Base-by-base conservation (phyloP, 2,888 invertebrate species). In the Napeogenes inachia region DNA sequence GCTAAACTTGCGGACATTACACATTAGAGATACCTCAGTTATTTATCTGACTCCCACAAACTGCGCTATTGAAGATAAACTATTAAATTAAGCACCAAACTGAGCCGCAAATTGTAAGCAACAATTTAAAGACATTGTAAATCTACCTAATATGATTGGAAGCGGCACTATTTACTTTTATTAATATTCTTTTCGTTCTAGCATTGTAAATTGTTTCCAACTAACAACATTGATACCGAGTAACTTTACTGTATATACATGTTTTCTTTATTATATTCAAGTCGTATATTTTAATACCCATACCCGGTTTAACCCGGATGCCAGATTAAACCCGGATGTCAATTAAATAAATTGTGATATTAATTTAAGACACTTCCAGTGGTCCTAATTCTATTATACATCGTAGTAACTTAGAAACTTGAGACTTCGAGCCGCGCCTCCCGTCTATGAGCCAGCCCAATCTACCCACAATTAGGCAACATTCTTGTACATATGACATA, bases 11-110 rank as follows among this genome's bases (percentile, higher is more conserved):
- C 58, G 67, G 56, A 69, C 71, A 71, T 75, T 70, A 71, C 71
- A 73, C 69, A 68, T 69, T 74, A 73, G 67, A 70, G 70, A 71
- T 70, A 71, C 71, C 75, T 69, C 71, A 73, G 72, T 73, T 74
- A 75, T 82, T 80, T 74, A 75, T 75, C 75, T 70, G 70, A 73
- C 73, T 75, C 64, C 75, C 75, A 73, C 80, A 79, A 84, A 80
- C 75, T 76, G 71, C 67, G 70, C 76, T 77, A 74, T 80, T 78
- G 73, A 73, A 79, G 77, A 79, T 79, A 80, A 84, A 84, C 84
- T 82, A 82, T 82, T 76, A 77, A 84, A 84, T 83, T 84, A 82
- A 82, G 77, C 71, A 75, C 77, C 75, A 75, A 82, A 79, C 80
- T 78, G 72, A 74, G 75, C 81, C 80, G 70, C 80, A 77, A 85